Conservation (phyloP, 2,797 vertebrate genomes). For the Etheostoma perlongum region DNA sequence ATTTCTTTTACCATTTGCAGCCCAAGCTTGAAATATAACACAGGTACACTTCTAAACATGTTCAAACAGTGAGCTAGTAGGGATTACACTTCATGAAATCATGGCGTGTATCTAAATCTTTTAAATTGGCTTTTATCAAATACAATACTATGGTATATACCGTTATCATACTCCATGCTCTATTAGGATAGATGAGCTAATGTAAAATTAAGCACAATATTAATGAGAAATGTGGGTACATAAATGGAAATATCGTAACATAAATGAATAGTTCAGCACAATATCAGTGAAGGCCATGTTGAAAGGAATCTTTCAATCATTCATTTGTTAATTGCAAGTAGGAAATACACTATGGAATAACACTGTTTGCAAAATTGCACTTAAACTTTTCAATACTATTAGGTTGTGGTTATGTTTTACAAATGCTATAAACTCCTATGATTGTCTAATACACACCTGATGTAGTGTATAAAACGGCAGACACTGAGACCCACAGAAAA, state of each 20-base stretch:
- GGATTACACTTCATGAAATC: not conserved
- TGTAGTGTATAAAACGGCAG: constrained; percentile 63
- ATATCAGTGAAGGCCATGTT: constrained; percentile 1
- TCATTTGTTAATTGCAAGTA: not conserved
- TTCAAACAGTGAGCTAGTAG: not conserved
- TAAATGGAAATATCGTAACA: not conserved
- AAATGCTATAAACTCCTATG: constrained; percentile 11
- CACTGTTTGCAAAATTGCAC: not conserved
- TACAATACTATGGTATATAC: not conserved
- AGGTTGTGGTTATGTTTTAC: not conserved
- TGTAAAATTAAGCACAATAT: constrained; percentile 6
- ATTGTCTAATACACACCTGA: constrained; percentile 34
- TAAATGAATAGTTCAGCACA: not conserved
- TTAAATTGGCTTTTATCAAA: not conserved
- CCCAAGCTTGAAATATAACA: not conserved
- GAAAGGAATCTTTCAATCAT: not conserved
- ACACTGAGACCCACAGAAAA: constrained; percentile 82
- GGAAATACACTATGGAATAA: not conserved
- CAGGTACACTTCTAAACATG: not conserved
- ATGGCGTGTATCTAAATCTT: not conserved
- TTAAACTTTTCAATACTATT: not conserved
- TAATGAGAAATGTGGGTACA: not conserved
- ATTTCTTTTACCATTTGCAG: too few relatives aligned
- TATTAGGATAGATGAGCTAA: not conserved
- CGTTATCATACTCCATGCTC: not conserved